Base-by-base conservation (phyloP, 2,797 vertebrate species). In the Diplodus sargus region DNA sequence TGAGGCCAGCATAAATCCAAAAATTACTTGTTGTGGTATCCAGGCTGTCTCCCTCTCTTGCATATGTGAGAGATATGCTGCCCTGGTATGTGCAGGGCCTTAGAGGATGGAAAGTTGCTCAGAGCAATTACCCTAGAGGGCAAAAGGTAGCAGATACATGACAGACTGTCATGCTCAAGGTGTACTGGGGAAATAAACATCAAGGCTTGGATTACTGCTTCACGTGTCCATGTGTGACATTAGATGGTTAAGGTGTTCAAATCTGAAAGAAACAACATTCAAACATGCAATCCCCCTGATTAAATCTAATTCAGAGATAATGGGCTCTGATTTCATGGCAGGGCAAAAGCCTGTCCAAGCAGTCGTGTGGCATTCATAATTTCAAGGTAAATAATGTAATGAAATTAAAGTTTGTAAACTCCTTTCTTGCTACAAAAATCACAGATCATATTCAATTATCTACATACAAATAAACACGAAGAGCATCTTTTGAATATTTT, bases 11-110 rank as follows among this genome's bases (percentile, higher is more conserved):
- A 93, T 89, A 91, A 95, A 93, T 94, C 87, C 83, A 76, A 82
- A 91, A 91, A 90, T 92, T 18, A 91, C 88, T 89, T 90, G 83
- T 89, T 89, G 79, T 83, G 80, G 81, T 90, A 90, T 87, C 74
- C 54, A 86, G 81, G 52, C 67, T 65, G 87, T 82, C 85, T 90
- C 70, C 28, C 25, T 82, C 79, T 48, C 6, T 58, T n/a, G 39
- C 70, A 61, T 39, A 39, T 70, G 67, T 18, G 63, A 62, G 76
- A 88, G 78, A 81, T 73, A 49, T 72, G 73, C 76, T 51, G 58
- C 76, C 25, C 70, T 76, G 85, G 87, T 87, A 90, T 91, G 90
- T 28, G 43, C 49, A n/a, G 47, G 49, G 70, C 52, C 59, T 58
- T 43, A 77, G 69, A 1, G 16, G 64, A 82, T 15, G 43, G 76